phyloP scores from a whole-genome alignment of 2,888 invertebrate species.

The Oxystoma pomonae region DNA sequence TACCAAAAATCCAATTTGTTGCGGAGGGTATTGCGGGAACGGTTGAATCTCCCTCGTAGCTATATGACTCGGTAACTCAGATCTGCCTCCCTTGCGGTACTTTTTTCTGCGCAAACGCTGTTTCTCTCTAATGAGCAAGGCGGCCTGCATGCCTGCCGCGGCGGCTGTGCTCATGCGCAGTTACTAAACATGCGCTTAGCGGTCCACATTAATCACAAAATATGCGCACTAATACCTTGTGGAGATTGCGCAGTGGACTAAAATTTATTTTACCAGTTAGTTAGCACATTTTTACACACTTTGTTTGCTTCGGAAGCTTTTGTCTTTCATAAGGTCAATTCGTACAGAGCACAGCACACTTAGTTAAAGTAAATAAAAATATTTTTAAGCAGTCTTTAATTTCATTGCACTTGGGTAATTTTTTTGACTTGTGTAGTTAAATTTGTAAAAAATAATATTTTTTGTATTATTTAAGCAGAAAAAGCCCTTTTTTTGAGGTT shows the following conservation, averaged over 20 bases:
- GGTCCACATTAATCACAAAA: not conserved
- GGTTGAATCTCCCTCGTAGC: slow-evolving; percentile 84
- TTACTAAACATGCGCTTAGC: not conserved
- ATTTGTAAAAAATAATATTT: not conserved
- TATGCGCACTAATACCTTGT: too few species aligned
- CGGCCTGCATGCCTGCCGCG: slow-evolving; percentile 83
- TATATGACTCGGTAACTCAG: slow-evolving; percentile 81
- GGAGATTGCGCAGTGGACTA: too few species aligned
- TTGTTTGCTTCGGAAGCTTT: too few species aligned
- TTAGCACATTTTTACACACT: too few species aligned
- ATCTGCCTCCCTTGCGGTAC: slow-evolving; percentile 69
- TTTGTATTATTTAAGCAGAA: not conserved
- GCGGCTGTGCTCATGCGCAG: slow-evolving; percentile 48
- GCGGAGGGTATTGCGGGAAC: slow-evolving; percentile 81
- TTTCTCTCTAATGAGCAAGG: slow-evolving; percentile 87
- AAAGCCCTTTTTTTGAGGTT: too few species aligned
- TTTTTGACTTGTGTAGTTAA: not conserved
- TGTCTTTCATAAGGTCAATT: too few species aligned
- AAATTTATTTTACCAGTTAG: too few species aligned
- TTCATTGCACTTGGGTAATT: not conserved
- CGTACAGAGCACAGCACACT: too few species aligned
- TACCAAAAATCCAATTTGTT: slow-evolving; percentile 42
- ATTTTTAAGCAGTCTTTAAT: not conserved
- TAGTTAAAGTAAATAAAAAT: too few species aligned
- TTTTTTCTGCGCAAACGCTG: slow-evolving; percentile 82